Evolutionary conservation across 1,140 invertebrate genomes (phyloP), one percentile per base, ranked within the genome.

Genomic region (Drosophila neocordata): DNA sequence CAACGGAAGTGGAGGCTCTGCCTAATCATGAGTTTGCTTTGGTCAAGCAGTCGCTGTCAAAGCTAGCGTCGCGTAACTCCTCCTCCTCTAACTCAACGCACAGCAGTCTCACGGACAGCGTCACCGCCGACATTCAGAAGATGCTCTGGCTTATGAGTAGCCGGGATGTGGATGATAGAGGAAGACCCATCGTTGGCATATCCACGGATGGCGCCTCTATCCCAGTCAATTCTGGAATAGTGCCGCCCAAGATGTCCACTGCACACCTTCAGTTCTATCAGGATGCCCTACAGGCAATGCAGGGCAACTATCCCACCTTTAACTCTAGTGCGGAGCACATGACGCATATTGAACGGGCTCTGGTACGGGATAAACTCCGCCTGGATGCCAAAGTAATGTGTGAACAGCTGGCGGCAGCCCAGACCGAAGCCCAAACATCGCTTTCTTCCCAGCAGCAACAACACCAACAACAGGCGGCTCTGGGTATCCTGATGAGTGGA

Each of bases 121-220:
- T 91, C 2, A 78, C 89, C 7, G 90, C 90, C 6, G 90, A 92
- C 38, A 81, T 90, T 7, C 92, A 91, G 53, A 91, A 88, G 68
- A 91, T 91, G 83, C 75, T 91, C 2, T 91, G 90, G 90, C 69
- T 91, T 1, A 91, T 91, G 87, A 73, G 85, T 20, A 81, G 89
- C 41, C 84, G 84, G 1, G 48, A 79, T 0, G 79, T 91, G n/a
- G 89, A 90, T 41, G 90, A 91, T 0, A 75, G 84, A 0, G 90
- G 89, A 0, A 61, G 89, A 1, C 85, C 85, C 13, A 84, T 90
- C 0, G 80, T 77, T 0, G 78, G 74, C n/a, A 59, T 81, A 41
- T 59, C 65, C 53, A 9, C 65, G 24, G 87, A 90, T 18, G 84
- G 89, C 13, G 84, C 78, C 0, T 65, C 83, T 0, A 72, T 88